Evolutionary conservation across 2,888 invertebrate genomes (phyloP), one percentile per base, ranked within the genome.

Genomic region (Girardia tigrina): DNA sequence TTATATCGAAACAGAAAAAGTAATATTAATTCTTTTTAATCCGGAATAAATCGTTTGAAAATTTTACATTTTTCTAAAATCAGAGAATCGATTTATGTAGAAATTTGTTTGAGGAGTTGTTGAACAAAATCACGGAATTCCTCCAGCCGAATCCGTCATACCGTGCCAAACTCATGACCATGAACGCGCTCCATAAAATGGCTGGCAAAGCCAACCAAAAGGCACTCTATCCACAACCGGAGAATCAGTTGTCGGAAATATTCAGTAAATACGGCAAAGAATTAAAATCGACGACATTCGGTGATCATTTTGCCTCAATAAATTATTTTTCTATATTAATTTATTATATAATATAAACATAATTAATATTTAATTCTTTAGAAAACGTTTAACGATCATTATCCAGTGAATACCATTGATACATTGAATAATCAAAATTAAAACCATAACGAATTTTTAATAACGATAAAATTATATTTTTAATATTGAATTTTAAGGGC

Each of bases 1-100:
- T n/a, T 56, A 56, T 56, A 56, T 56, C 23, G 56, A 56, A 56
- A 56, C 56, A 8, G 56, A 56, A 56, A 56, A 56, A 23, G 56
- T 56, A 12, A 36, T 12, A 36, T 12, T 12, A 56, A 12, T 56
- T 56, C 56, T n/a, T n/a, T n/a, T n/a, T n/a, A 4, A 56, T 56
- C 4, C 8, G 4, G 23, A 56, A 56, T 20, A 20, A 2, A 56
- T 16, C n/a, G n/a, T 12, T 56, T n/a, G 4, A 56, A 56, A 56
- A 56, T 56, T n/a, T 20, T 56, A n/a, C n/a, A n/a, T n/a, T n/a
- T n/a, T n/a, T n/a, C n/a, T n/a, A n/a, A n/a, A n/a, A n/a, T 56
- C 23, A 56, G 56, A 56, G 23, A 56, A 56, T 56, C n/a, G 56
- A 56, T 56, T 23, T 56, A 4, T 56, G 56, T 56, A 56, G 23